Evolutionary conservation across 30 jellyfish, hydroid and myxozoan genomes (phyloP), one percentile per base, ranked within the genome.

Genomic region (Sanderia malayensis): DNA sequence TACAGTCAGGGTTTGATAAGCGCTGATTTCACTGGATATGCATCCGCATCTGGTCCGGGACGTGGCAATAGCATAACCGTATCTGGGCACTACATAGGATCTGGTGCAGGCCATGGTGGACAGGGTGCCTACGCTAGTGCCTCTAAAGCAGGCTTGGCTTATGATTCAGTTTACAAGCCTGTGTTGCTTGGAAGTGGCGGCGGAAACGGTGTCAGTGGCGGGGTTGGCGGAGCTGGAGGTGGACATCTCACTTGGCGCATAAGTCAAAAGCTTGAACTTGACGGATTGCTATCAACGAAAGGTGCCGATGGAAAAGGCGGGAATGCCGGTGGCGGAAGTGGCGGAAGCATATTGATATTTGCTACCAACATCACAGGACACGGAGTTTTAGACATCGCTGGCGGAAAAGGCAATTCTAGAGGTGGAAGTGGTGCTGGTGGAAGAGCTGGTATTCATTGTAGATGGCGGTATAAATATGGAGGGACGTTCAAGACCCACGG

Each of bases 401-500:
- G 90, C n/a, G 90, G 90, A 15, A 0, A 66, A 2, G 90, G 90
- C 4, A 31, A 55, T 37, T 65, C 61, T 15, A 29, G 10, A 22
- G 90, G 90, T 1, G 90, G 90, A 18, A 61, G 82, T 26, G 90
- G 90, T 8, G 82, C 82, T 21, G 90, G 90, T 31, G 90, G 90
- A 4, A 23, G 90, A 58, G 82, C 71, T 37, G 90, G 77, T 10
- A 58, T 79, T 2, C 90, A 64, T 37, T 79, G 90, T 27, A 28
- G 90, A 22, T 79, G 90, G 90, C 67, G 30, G 61, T 79, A 79
- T 44, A 0, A 76, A 27, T 79, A 20, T 37, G 82, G 82, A 17
- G 90, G 90, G 13, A 31, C 53, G 70, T 79, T 65, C 34, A 55
- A 21, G 2, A 79, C 90, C 2, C 82, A 58, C 9, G 90, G 90